Evolutionary conservation across 2,797 vertebrate genomes (phyloP), one percentile per base, ranked within the genome.

Genomic region (Centroberyx gerrardi): DNA sequence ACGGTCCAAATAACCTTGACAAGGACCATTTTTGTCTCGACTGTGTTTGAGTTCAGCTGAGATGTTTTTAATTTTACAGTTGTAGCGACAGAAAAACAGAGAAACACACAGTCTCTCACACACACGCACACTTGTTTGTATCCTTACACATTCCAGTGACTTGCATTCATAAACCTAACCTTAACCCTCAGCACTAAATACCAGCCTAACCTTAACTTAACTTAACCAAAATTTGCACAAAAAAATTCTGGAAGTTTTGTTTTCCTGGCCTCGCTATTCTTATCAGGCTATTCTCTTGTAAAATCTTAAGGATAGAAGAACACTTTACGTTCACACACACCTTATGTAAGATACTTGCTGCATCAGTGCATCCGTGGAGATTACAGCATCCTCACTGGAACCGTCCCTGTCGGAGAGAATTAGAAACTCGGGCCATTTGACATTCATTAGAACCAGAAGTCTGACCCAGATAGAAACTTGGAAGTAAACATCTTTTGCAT

Each of bases 391-490:
- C 17, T 40, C 38, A 18, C 5, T 42, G 33, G n/a, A 12, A 17
- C 18, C 38, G 44, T 36, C 5, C 17, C 15, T 51, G 22, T 63
- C 51, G 12, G 40, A 58, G 49, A 36, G 36, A 69, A 33, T 56
- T 29, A 33, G 29, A 65, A 48, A 36, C 5, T 10, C 12, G 2
- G 0, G 67, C 52, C 52, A 14, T 62, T 59, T 55, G 27, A 55
- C 28, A 55, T 55, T 55, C 27, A 55, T 13, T 68, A 63, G 66
- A 72, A 55, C 12, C 40, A 66, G 29, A 70, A 27, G 44, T 68
- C 27, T 54, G 46, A 65, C 55, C 17, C 7, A 63, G 4, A 74
- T 31, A 54, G 8, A 22, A 17, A n/a, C 17, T 2, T 65, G 38
- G 61, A 48, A 5, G 63, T 51, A 75, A 28, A 36, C 8, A 14